Percentiles rank a stretch among this genome's conserved stretches.
Conservation (phyloP, 2,797 vertebrate species). For the Gymnopithys bicolor region DNA sequence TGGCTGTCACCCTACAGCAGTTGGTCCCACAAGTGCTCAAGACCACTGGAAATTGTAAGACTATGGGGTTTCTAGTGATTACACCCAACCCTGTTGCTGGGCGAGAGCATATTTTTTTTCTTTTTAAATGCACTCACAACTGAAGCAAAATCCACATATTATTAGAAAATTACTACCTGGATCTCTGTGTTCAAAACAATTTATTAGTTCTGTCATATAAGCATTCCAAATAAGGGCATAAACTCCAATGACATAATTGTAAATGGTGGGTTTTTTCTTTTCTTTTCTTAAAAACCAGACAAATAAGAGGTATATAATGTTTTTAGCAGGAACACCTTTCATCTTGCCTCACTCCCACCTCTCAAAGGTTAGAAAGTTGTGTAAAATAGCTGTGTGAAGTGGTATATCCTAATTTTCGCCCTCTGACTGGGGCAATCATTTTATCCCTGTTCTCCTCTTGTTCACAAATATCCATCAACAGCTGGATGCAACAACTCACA, state of each 20-base stretch:
- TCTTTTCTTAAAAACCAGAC: neutral
- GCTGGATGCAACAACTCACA: neutral
- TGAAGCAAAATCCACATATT: neutral
- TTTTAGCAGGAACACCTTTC: neutral
- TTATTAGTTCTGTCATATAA: constrained; percentile 33
- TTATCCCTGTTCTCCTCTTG: neutral
- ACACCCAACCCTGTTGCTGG: neutral
- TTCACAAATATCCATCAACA: neutral
- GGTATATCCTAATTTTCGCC: neutral
- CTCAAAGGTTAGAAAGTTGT: neutral
- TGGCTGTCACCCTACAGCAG: neutral
- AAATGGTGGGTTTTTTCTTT: neutral
- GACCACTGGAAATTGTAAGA: neutral
- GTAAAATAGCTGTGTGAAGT: neutral
- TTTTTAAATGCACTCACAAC: neutral
- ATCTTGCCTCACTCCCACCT: neutral
- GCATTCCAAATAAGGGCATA: constrained; percentile 1
- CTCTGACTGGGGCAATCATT: neutral
- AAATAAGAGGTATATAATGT: neutral
- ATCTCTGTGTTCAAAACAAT: constrained; percentile 9
- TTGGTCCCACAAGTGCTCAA: neutral
- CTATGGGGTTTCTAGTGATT: neutral
- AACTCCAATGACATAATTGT: neutral
- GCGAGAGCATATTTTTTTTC: neutral
- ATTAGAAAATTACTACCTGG: neutral